These are phyloP conservation scores for Pentalonia nigronervosa DNA, from an alignment of 1,140 invertebrate species.

Conservation along the genomic window DNA sequence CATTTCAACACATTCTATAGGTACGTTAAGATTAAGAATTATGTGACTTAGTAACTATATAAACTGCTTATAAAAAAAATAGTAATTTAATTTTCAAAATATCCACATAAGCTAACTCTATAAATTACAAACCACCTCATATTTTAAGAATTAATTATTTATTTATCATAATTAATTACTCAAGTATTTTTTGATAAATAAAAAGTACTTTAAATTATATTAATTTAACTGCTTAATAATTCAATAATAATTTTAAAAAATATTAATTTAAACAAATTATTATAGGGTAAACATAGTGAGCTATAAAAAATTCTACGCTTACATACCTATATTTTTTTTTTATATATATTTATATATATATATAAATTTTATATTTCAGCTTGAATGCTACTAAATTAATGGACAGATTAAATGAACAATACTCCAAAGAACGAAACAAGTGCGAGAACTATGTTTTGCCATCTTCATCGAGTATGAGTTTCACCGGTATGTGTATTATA, in stretches of 20 bases:
- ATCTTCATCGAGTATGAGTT: slow-evolving; percentile 50
- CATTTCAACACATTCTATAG: no score
- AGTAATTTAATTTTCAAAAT: not conserved
- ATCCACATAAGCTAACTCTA: not conserved
- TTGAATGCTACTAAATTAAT: slow-evolving; percentile 12
- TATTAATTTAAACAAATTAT: not conserved
- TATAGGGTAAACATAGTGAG: not conserved
- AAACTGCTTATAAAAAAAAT: not conserved
- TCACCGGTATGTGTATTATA: slow-evolving; percentile 33
- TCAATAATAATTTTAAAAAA: no score
- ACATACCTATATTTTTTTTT: no score
- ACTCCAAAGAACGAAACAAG: not conserved
- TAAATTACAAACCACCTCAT: not conserved
- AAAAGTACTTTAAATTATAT: not conserved
- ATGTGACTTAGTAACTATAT: no score
- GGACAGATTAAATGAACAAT: slow-evolving; percentile 42
- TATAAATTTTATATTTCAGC: slow-evolving; percentile 22
- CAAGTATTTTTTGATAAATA: not conserved
- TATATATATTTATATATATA: not conserved
- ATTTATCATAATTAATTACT: no score
- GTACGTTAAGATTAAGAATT: no score
- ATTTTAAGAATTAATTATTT: not conserved
- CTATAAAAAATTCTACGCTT: no score
- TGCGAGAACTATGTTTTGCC: not conserved
- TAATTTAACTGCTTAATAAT: not conserved